Base-by-base conservation (phyloP, 2,888 invertebrate species). In the Dorcus hopei region DNA sequence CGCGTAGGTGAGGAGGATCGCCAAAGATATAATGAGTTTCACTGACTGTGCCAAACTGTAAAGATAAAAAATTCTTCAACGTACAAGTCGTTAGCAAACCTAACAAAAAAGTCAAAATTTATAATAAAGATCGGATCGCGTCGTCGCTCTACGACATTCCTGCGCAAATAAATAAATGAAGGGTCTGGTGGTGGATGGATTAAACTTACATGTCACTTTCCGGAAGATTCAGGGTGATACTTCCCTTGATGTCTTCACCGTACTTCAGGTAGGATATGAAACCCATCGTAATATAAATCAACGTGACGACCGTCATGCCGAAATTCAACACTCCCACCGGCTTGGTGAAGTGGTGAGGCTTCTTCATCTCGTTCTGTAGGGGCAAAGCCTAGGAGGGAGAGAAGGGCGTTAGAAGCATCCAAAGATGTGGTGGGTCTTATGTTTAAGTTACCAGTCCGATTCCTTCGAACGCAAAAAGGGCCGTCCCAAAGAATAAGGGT, bases 381-480 rank as follows among this genome's bases (percentile, higher is more conserved):
- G 97, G 97, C 61, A 98, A 80, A n/a, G 97, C 89, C 93, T 94
- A 73, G 39, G 72, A 41, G 41, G 41, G 11, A 14, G 40, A 41
- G 41, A 14, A 14, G 7, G 7, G 40, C 3, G 14, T n/a, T 11
- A 2, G 9, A n/a, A 14, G 5, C 3, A 41, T 41, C n/a, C 9
- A 41, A 14, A 41, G 2, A 8, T 5, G 41, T 3, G 41, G 7
- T n/a, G 8, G 23, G n/a, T 48, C 11, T 48, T 16, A 14, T 23
- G 5, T 19, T 49, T 77, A 84, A 19, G 3, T 85, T 75, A 90
- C 93, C 82, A 93, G 78, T 54, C 92, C 92, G 65, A 98, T 97
- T 62, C 97, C 98, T 81, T 98, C 98, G 73, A 97, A 98, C 3
- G 97, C 93, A 77, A 93, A 99, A 57, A 99, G 87, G 23, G 94